Evolutionary conservation across 2,797 vertebrate species (phyloP), one percentile per base, ranked within the genome.

Genomic region (Hemitrygon akajei): DNA sequence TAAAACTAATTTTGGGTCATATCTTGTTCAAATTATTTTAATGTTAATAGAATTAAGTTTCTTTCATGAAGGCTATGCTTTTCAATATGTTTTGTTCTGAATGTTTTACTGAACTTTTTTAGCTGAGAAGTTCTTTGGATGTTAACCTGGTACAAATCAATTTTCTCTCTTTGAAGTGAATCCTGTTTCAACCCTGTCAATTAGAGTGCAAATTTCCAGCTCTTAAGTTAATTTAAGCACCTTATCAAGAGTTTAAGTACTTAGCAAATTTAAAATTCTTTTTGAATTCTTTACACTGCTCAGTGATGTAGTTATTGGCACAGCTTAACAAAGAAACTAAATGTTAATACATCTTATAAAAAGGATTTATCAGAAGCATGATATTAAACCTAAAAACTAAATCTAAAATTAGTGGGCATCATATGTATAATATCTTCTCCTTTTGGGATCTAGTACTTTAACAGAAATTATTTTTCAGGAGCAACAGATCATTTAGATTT

Each of bases 181-280:
- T 37, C 86, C 30, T 37, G n/a, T 89, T 89, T 89, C 18, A 89
- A 89, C 58, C 84, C 86, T 89, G 63, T 89, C 63, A 37, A 4
- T n/a, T 58, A 34, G 84, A n/a, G 58, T 63, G 47, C 58, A 11
- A 66, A 87, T 60, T 63, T 66, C 77, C 12, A 79, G n/a, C 34
- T 34, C n/a, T 89, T 2, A 60, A 60, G 10, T 60, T 1, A 20
- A 69, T 89, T 69, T 69, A 60, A 89, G 20, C 37, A 89, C 16
- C 7, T 66, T 66, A 60, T 66, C 60, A 89, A 37, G 84, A 66
- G 63, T 66, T 89, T 66, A 0, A 20, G 60, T 69, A 37, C 30
- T 69, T 1, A 37, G 60, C 63, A 89, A 69, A 69, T 89, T 63
- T 89, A 37, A 89, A 89, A 89, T 69, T 60, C 63, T 66, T 66